Conservation (phyloP, 2,797 vertebrate species). For the Crypturellus tataupa region DNA sequence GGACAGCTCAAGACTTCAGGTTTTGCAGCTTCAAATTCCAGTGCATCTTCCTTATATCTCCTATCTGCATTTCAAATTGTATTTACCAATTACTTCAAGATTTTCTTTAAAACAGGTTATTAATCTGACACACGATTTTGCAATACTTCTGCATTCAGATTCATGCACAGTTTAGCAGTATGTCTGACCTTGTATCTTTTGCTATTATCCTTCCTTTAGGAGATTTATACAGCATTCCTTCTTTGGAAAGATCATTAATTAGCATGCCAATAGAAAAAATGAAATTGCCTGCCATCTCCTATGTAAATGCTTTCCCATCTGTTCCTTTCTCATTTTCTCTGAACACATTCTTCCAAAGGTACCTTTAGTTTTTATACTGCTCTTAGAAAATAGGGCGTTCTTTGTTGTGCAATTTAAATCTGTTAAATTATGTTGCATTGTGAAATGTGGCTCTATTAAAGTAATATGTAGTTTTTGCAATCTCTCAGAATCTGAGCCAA, state of each 20-base stretch:
- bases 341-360: slow-evolving; percentile 45
- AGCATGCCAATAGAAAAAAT: slow-evolving; percentile 72
- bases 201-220: slow-evolving; percentile 68
- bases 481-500: neutral
- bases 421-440: slow-evolving; percentile 45
- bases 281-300: slow-evolving; percentile 65
- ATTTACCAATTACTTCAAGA: slow-evolving; percentile 25
- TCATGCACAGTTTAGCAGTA: slow-evolving; percentile 9
- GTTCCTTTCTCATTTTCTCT: slow-evolving; percentile 67
- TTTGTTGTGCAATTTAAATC: slow-evolving; percentile 67
- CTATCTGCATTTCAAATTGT: slow-evolving; percentile 40
- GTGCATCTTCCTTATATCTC: neutral
- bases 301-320: slow-evolving; percentile 72
- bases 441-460: slow-evolving; percentile 61
- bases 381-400: slow-evolving; percentile 29
- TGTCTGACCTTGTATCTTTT: neutral
- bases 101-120: slow-evolving; percentile 40
- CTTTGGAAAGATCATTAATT: slow-evolving; percentile 72
- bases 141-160: slow-evolving; percentile 26
- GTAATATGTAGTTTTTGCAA: slow-evolving; percentile 24
- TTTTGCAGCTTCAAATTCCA: slow-evolving; percentile 46
- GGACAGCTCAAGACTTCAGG: slow-evolving; percentile 14
- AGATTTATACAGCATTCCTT: slow-evolving; percentile 70
- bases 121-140: slow-evolving; percentile 61
- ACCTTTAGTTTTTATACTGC: slow-evolving; percentile 33